Conservation (phyloP, 2,888 invertebrate genomes). For the Caenorhabditis plicata region DNA sequence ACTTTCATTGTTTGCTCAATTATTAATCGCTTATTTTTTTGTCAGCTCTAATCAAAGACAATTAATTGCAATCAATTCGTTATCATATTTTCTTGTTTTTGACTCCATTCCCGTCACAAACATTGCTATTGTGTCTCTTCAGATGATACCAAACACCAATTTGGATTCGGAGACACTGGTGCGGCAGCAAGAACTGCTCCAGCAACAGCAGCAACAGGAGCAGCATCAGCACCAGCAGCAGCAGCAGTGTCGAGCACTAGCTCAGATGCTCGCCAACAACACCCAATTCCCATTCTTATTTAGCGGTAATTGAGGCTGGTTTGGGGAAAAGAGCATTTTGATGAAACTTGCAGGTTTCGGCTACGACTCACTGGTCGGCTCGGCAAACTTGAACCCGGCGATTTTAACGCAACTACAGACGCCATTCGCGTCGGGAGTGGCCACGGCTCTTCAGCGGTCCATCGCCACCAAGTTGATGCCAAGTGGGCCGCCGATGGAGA, state of each 20-base stretch:
- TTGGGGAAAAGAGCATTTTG: conserved; percentile 9
- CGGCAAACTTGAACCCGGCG: conserved; percentile 9
- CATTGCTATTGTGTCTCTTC: too few relatives aligned
- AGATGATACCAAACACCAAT: conserved; percentile 35
- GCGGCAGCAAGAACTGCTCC: conserved; percentile 43
- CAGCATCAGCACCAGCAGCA: conserved; percentile 41
- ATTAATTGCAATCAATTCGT: too few relatives aligned
- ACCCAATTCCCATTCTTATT: conserved; percentile 34
- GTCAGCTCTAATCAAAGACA: too few relatives aligned
- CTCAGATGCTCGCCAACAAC: conserved; percentile 29
- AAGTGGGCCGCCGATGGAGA: conserved; percentile 8
- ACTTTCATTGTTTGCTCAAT: too few relatives aligned
- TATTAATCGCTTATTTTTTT: too few relatives aligned
- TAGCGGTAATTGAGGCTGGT: conserved; percentile 29
- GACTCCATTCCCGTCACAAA: too few relatives aligned
- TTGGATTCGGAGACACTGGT: conserved; percentile 45
- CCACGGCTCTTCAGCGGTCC: not conserved
- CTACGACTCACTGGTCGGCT: conserved; percentile 20
- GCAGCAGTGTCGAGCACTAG: conserved; percentile 33
- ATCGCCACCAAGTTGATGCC: conserved; percentile 1
- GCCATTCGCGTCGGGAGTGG: conserved; percentile 9
- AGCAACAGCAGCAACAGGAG: conserved; percentile 41
- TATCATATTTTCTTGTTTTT: too few relatives aligned
- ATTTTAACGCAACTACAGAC: conserved; percentile 24
- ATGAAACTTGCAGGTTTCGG: conserved; percentile 1